Evolutionary conservation across 2,113 vertebrate species (phyloP).

Genomic region (Saiga tatarica): DNA sequence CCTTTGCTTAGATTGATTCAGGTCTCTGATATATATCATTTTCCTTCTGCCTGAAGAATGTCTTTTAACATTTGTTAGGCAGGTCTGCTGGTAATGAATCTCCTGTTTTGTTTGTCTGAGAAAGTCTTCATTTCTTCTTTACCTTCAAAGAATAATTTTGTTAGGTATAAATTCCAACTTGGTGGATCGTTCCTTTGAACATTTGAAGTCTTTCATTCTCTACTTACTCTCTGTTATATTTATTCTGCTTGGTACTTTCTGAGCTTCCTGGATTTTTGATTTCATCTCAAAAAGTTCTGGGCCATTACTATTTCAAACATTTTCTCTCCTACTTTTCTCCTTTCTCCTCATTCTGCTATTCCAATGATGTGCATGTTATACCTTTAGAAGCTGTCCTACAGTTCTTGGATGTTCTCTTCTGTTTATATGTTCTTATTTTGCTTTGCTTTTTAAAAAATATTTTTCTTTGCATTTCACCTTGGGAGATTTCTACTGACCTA

Average conservation of each 20-base stretch:
- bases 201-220: background rate
- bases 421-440: background rate
- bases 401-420: background rate
- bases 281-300: background rate
- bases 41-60: background rate
- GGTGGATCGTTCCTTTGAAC: background rate
- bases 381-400: background rate
- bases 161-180: background rate
- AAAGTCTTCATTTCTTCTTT: background rate
- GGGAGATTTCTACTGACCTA: background rate
- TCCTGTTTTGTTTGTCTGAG: background rate
- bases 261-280: background rate
- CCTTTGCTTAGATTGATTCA: background rate
- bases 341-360: background rate
- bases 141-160: background rate
- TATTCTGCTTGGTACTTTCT: background rate
- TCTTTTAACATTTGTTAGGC: background rate
- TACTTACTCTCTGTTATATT: background rate
- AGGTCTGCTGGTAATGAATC: background rate
- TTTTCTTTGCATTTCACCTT: background rate
- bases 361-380: background rate
- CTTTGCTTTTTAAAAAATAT: background rate
- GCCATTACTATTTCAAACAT: background rate
- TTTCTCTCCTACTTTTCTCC: background rate
- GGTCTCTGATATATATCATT: background rate